phyloP scores from a whole-genome alignment of 2,797 vertebrate species.

The Florisuga fusca region DNA sequence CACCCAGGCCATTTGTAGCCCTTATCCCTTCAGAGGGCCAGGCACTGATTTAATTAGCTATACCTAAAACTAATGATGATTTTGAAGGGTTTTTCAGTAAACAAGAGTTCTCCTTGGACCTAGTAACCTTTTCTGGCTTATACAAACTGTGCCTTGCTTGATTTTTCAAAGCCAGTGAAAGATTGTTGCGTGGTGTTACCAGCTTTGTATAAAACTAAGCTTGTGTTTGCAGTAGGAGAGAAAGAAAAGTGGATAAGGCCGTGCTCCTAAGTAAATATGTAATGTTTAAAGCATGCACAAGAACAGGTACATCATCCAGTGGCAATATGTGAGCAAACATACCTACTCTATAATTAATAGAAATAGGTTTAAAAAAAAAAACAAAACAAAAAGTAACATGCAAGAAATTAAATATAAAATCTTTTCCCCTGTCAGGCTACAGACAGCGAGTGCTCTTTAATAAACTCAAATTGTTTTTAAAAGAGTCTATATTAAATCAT shows the following conservation, averaged over 20 bases:
- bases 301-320: not conserved
- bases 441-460: not conserved
- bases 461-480: not conserved
- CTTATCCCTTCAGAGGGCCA: not conserved
- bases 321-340: not conserved
- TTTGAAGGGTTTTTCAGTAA: constrained; percentile 1
- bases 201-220: constrained; percentile 13
- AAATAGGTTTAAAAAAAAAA: not conserved
- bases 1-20: not conserved
- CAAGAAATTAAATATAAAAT: not conserved
- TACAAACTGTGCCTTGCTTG: not conserved
- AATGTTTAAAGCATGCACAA: not conserved
- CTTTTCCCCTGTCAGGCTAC: not conserved
- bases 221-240: not conserved
- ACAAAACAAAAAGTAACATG: not conserved
- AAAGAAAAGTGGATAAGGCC: not conserved
- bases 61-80: not conserved
- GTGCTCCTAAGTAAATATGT: not conserved
- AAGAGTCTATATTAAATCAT: not conserved
- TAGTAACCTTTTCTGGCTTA: not conserved
- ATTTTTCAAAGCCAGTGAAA: constrained; percentile 4
- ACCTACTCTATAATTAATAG: not conserved
- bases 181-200: not conserved
- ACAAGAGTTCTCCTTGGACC: not conserved
- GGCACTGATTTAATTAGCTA: not conserved